These are phyloP conservation scores for Moxostoma hubbsi DNA, from an alignment of 2,797 vertebrate species.

Conservation along the genomic window DNA sequence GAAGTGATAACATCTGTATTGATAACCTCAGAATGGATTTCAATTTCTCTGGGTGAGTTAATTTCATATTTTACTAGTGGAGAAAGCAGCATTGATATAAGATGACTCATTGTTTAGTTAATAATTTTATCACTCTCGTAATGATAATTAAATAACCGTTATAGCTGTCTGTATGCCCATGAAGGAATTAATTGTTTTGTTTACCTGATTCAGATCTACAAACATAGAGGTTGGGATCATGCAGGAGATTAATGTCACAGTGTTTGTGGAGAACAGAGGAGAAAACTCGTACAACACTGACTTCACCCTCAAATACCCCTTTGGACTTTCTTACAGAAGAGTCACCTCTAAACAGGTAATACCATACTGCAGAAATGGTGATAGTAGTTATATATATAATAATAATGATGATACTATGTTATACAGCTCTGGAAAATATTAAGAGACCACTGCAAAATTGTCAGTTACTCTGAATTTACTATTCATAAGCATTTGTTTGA, in stretches of 20 bases:
- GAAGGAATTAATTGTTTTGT: not conserved
- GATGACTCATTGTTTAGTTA: too few relatives aligned
- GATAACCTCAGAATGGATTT: constrained; percentile 64
- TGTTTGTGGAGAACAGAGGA: constrained; percentile 77
- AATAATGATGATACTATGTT: not conserved
- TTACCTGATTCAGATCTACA: constrained; percentile 58
- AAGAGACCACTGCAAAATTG: too few relatives aligned
- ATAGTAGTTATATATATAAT: not conserved
- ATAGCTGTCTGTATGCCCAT: not conserved
- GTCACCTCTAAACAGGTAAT: constrained; percentile 71
- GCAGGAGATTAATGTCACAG: constrained; percentile 72
- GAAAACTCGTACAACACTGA: constrained; percentile 83
- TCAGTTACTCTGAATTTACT: too few relatives aligned
- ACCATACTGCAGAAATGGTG: not conserved
- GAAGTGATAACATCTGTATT: constrained; percentile 72
- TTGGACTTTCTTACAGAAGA: constrained; percentile 79
- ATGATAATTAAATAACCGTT: too few relatives aligned
- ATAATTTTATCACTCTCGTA: too few relatives aligned
- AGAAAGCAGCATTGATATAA: too few relatives aligned
- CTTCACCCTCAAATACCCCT: constrained; percentile 76
- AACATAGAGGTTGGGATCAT: constrained; percentile 78
- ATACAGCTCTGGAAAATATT: too few relatives aligned
- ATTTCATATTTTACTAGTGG: not conserved
- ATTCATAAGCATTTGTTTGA: too few relatives aligned
- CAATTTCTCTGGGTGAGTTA: constrained; percentile 67